These are phyloP conservation scores for Globodera rostochiensis DNA, from an alignment of 1,140 invertebrate species.

Conservation along the genomic window DNA sequence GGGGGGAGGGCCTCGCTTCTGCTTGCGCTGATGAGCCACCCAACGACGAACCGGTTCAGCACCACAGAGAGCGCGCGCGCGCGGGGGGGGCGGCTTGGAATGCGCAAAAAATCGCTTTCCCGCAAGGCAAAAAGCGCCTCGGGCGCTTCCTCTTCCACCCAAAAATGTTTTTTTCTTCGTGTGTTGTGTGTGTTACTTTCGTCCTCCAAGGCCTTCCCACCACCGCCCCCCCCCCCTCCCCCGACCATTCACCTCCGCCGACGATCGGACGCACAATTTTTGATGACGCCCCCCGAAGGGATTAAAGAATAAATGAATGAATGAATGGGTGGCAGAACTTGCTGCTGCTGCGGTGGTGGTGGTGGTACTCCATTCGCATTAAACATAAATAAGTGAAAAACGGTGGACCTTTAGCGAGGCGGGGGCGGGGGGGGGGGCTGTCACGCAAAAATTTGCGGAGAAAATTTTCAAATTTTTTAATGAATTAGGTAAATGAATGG, in stretches of 20 bases:
- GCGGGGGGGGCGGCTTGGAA: background rate
- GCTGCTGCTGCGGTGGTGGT: background rate
- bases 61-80: too few relatives aligned
- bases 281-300: too few relatives aligned
- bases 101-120: slow-evolving; percentile 2
- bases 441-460: background rate
- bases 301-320: too few relatives aligned
- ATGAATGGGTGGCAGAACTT: background rate
- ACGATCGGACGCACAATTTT: background rate
- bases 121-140: background rate
- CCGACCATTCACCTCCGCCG: background rate
- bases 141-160: background rate
- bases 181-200: background rate
- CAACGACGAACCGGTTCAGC: too few relatives aligned
- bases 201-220: background rate
- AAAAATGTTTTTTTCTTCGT: background rate
- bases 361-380: background rate
- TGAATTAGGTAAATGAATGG: too few relatives aligned
- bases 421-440: background rate
- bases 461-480: too few relatives aligned
- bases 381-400: too few relatives aligned
- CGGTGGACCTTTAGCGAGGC: background rate
- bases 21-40: too few relatives aligned
- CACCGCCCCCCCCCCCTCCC: too few relatives aligned
- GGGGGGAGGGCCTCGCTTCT: too few relatives aligned